Base-by-base conservation (phyloP, 2,888 invertebrate species). In the Acrocera orbiculus region DNA sequence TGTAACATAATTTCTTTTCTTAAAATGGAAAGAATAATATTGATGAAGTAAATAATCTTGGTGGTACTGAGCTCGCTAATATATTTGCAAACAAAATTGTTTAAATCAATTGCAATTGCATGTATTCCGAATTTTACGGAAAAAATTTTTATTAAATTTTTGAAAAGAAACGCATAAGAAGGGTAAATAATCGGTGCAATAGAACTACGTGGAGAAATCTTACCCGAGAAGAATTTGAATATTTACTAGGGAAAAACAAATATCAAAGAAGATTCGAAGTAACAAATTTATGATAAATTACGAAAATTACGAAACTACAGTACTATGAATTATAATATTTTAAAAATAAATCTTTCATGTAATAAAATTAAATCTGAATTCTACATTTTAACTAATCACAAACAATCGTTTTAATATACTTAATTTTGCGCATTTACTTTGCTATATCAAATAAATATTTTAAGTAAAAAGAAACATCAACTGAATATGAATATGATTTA, bases 41-140 rank as follows among this genome's bases (percentile, higher is more conserved):
- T 1, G 67, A 74, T 46, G 82, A 89, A 60, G 89, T 96, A 1
- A 95, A 92, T 52, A 82, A 90, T 53, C 95, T 95, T 19, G 95
- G 93, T 1, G 78, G 86, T 35, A 87, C 78, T 10, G 40, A 58
- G 95, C 26, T 83, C 93, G 0, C 56, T 57, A 6, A 86, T 81
- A 56, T 92, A 73, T 52, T 87, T 86, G 0, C 69, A 76, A 43
- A 83, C 86, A 2, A 96, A 96, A 60, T 95, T 95, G 60, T 56
- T 95, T 41, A 83, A 82, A 52, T 85, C 92, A 22, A 70, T 93
- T 14, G 86, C 93, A 0, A 81, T 82, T 27, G 86, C 89, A 0
- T 95, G 95, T 54, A 90, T 96, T 56, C 89, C 92, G 1, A 92
- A 95, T 59, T 96, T 82, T 62, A 95, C 95, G 0, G 93, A 95